A percentile compares a stretch with the other conserved stretches of the same genome.
Conservation (phyloP, 2,888 invertebrate genomes). For the Drosophila phalerata region DNA sequence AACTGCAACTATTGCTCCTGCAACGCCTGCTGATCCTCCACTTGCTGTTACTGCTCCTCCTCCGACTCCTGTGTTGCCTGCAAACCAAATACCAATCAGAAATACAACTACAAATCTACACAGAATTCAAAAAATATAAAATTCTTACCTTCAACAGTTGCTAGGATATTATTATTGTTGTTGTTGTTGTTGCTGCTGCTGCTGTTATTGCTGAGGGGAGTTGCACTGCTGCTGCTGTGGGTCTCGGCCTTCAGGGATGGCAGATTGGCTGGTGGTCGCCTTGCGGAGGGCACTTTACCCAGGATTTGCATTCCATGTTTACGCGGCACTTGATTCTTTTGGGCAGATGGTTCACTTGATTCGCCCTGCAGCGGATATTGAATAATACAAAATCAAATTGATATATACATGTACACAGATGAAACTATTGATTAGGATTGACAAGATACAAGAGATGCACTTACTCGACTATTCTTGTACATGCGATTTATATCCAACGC, state of each 20-base stretch:
- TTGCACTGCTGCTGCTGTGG: slow-evolving; percentile 72
- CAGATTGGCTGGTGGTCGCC: slow-evolving; percentile 99
- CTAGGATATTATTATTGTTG: slow-evolving; percentile 55
- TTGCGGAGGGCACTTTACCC: slow-evolving; percentile 99
- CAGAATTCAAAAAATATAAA: neutral
- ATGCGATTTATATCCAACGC: slow-evolving; percentile 99
- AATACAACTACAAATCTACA: neutral
- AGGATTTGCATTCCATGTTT: slow-evolving; percentile 99
- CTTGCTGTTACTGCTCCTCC: slow-evolving; percentile 34
- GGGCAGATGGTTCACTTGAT: slow-evolving; percentile 94
- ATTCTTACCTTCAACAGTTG: slow-evolving; percentile 68
- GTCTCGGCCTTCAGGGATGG: slow-evolving; percentile 99
- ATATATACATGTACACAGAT: neutral
- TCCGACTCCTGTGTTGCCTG: slow-evolving; percentile 55
- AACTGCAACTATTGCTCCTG: slow-evolving; percentile 16
- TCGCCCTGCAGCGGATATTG: slow-evolving; percentile 88
- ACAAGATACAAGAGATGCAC: slow-evolving; percentile 80
- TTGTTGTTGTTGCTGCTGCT: slow-evolving; percentile 63
- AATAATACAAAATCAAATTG: slow-evolving; percentile 1
- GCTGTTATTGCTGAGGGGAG: slow-evolving; percentile 25
- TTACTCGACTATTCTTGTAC: slow-evolving; percentile 94
- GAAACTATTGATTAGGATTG: neutral
- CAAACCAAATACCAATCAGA: neutral
- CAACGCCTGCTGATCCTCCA: slow-evolving; percentile 50
- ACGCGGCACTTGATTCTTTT: slow-evolving; percentile 95